A percentile compares a stretch with the other conserved stretches of the same genome.
Evolutionary conservation across 2,888 invertebrate genomes (phyloP).

Genomic region (Corbicula japonica): DNA sequence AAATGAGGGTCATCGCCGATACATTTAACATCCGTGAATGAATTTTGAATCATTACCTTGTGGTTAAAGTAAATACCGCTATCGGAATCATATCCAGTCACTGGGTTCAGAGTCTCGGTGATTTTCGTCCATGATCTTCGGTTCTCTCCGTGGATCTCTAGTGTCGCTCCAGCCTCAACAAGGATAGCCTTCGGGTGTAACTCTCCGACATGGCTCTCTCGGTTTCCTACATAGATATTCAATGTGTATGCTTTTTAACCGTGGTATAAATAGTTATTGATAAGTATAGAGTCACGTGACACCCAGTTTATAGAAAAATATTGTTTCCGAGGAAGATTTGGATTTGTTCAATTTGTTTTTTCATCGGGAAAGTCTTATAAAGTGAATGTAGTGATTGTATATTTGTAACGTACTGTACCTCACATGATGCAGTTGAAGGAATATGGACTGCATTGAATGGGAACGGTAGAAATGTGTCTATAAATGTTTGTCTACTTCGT

Average conservation of each 20-base stretch:
- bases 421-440: too few species aligned
- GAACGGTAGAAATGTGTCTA: too few species aligned
- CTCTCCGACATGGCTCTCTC: constrained; percentile 12
- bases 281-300: not conserved
- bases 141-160: constrained; percentile 38
- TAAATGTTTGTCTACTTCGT: too few species aligned
- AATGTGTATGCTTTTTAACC: not conserved
- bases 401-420: too few species aligned
- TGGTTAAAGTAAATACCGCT: constrained; percentile 21
- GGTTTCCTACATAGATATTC: constrained; percentile 21
- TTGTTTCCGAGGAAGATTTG: not conserved
- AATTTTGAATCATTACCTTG: constrained; percentile 14
- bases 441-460: too few species aligned
- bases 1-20: too few species aligned
- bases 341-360: not conserved
- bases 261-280: not conserved
- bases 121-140: constrained; percentile 46
- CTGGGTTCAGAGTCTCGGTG: constrained; percentile 23
- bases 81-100: not conserved
- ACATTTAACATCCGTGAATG: too few species aligned
- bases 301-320: not conserved
- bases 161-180: constrained; percentile 24
- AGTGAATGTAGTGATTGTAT: not conserved
- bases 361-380: not conserved
- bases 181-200: constrained; percentile 39